These are phyloP conservation scores for Aspidapion aeneum DNA, from an alignment of 2,888 invertebrate genomes.

Conservation along the genomic window DNA sequence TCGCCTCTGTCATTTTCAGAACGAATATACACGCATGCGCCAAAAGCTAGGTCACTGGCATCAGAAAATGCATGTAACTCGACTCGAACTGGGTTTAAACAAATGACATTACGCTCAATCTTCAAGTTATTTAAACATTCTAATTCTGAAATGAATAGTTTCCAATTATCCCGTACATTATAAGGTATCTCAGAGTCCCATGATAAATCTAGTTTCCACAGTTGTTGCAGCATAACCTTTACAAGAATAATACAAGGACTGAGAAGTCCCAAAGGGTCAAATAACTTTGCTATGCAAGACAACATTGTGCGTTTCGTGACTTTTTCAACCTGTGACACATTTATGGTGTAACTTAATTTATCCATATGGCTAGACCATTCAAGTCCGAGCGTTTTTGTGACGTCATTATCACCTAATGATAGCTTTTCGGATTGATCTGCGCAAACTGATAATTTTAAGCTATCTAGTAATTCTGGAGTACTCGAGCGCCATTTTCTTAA, in stretches of 20 bases:
- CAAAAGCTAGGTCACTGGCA: background rate
- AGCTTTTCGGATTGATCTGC: background rate
- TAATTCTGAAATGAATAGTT: background rate
- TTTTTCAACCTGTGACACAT: background rate
- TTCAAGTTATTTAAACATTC: background rate
- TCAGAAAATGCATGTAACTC: background rate
- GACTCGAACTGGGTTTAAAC: background rate
- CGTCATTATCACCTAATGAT: background rate
- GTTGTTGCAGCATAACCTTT: background rate
- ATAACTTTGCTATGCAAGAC: background rate
- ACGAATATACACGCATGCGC: background rate
- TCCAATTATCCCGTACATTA: conserved; percentile 1
- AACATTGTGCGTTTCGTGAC: background rate
- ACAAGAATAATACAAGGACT: background rate
- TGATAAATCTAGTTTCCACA: background rate
- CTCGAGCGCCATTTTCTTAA: background rate
- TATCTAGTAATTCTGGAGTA: background rate
- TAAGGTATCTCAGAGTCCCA: background rate
- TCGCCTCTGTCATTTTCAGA: background rate
- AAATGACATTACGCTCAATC: background rate
- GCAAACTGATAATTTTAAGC: background rate
- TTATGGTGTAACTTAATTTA: background rate
- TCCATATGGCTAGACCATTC: background rate
- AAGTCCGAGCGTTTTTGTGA: background rate
- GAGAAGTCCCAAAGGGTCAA: background rate